Evolutionary conservation across 2,797 vertebrate species (phyloP).

Genomic region (Adelosebastes latens): DNA sequence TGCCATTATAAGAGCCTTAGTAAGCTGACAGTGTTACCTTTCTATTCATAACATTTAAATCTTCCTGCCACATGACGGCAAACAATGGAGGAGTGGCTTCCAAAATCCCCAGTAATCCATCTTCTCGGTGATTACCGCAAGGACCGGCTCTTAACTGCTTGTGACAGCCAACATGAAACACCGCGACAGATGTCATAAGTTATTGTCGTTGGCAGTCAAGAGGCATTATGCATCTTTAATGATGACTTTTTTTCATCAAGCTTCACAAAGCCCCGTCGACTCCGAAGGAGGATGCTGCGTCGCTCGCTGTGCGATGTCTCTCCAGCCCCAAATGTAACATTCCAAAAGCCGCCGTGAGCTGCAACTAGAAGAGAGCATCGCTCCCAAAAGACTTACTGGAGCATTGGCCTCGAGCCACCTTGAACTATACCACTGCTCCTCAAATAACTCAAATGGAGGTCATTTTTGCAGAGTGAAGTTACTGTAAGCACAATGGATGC

Average conservation of each 20-base stretch:
- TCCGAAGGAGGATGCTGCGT: constrained; percentile 30
- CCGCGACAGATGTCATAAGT: constrained; percentile 77
- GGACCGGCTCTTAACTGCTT: constrained; percentile 64
- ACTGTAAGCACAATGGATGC: constrained; percentile 60
- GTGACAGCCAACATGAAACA: constrained; percentile 74
- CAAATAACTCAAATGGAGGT: constrained; percentile 74
- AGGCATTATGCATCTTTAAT: constrained; percentile 80
- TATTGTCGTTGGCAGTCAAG: constrained; percentile 71
- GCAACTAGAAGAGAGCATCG: constrained; percentile 45
- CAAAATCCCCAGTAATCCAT: constrained; percentile 68
- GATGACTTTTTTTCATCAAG: constrained; percentile 68
- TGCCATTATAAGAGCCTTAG: constrained; percentile 24
- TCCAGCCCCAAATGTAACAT: constrained; percentile 3
- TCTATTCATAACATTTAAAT: constrained; percentile 58
- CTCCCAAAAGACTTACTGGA: constrained; percentile 54
- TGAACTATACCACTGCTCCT: constrained; percentile 57
- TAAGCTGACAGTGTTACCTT: constrained; percentile 53
- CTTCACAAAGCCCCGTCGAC: constrained; percentile 54
- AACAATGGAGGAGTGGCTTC: constrained; percentile 64
- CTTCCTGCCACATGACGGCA: constrained; percentile 48
- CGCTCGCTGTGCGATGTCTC: constrained; percentile 20
- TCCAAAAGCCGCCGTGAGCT: constrained; percentile 20
- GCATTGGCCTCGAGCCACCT: constrained; percentile 62
- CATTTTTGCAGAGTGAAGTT: constrained; percentile 47
- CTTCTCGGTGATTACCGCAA: constrained; percentile 63